Evolutionary conservation across 2,888 invertebrate species (phyloP).

Genomic region (Eupelmus urozonus): DNA sequence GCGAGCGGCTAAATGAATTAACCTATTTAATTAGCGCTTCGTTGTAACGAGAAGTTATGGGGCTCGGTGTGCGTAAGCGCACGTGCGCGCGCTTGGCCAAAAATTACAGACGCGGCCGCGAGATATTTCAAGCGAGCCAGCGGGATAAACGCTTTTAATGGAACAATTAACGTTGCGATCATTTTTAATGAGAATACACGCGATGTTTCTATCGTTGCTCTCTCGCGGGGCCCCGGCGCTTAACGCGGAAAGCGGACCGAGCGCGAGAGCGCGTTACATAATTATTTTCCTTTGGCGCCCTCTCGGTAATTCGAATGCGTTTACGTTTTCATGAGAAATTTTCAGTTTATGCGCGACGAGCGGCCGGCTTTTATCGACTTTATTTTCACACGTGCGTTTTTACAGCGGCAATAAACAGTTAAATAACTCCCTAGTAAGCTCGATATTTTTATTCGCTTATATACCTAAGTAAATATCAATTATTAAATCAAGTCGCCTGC

Average conservation of each 20-base stretch:
- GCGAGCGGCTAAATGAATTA: constrained; percentile 55
- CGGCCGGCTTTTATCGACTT: constrained; percentile 38
- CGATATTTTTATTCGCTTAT: constrained; percentile 19
- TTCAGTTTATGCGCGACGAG: constrained; percentile 27
- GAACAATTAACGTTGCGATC: constrained; percentile 59
- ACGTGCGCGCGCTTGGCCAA: constrained; percentile 37
- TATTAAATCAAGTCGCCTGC: constrained; percentile 21
- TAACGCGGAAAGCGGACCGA: no score
- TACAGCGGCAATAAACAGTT: constrained; percentile 49
- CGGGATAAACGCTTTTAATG: constrained; percentile 58
- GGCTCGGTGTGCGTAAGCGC: not conserved
- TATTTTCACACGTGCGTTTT: constrained; percentile 51
- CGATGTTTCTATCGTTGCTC: constrained; percentile 56
- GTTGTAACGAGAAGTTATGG: constrained; percentile 58
- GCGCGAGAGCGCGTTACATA: constrained; percentile 54
- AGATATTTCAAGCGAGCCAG: constrained; percentile 54
- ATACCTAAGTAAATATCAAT: constrained; percentile 40
- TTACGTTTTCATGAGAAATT: constrained; percentile 49
- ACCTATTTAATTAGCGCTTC: constrained; percentile 60
- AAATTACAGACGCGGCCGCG: constrained; percentile 56
- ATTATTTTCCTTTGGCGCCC: constrained; percentile 55
- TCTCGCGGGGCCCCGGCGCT: constrained; percentile 22
- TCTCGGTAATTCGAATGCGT: constrained; percentile 38
- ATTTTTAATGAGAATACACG: constrained; percentile 60
- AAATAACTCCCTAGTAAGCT: constrained; percentile 37